Evolutionary conservation across 2,113 vertebrate genomes (phyloP), one percentile per base, ranked within the genome.

Genomic region (Toxotes jaculatrix): DNA sequence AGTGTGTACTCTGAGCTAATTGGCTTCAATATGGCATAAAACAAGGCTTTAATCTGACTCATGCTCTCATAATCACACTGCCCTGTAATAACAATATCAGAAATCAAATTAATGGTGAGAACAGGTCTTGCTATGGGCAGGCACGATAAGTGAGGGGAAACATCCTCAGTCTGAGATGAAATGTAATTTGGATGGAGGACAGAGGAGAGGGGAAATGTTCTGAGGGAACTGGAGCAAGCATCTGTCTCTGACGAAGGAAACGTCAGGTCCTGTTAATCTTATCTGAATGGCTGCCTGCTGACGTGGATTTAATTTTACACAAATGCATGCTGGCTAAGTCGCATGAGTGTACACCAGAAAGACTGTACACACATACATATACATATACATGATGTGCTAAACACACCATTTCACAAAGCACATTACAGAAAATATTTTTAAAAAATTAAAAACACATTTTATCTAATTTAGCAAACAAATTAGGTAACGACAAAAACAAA

Each of bases 191-290:
- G 69, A 78, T 17, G 21, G 77, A 75, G 77, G 71, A 84, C 8
- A 34, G 40, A 81, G 61, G 63, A 71, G 21, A 55, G 53, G 59
- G 80, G 75, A 84, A 89, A 90, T 71, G 79, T 87, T 82, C 45
- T 21, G 74, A 79, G 91, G 86, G 85, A 91, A 93, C 23, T 88
- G 77, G 80, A 89, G 80, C 87, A 84, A 93, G 88, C 92, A 94
- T 94, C 92, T 91, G 92, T 93, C 92, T 92, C 68, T 85, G 74
- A 72, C 66, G 66, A 86, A 90, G 83, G 76, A 92, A 93, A 94
- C 71, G 91, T 94, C 91, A 91, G 67, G 72, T 93, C 83, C 84
- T 91, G 90, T 94, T 95, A 93, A 91, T 93, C 88, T 92, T 90
- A 91, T 93, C 85, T 90, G 87, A 93, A 87, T 69, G 88, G 81